These are phyloP conservation scores for Drosophila navojoa DNA, from an alignment of 1,140 invertebrate species.

Conservation along the genomic window DNA sequence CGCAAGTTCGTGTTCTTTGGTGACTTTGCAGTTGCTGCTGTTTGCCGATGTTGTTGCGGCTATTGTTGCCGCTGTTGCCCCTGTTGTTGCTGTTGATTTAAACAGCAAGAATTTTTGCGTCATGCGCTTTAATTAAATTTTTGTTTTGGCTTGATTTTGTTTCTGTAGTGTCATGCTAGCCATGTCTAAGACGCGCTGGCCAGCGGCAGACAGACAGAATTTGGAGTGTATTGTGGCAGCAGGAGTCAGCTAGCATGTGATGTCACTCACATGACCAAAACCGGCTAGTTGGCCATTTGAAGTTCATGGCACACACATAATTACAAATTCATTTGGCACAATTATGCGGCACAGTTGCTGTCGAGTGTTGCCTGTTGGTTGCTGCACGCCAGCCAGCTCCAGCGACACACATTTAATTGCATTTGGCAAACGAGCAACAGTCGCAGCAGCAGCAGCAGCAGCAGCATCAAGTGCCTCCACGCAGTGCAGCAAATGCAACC, in stretches of 20 bases:
- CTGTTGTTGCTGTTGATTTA: slow-evolving; percentile 12
- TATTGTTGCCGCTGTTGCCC: slow-evolving; percentile 14
- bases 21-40: slow-evolving; percentile 35
- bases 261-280: slow-evolving; percentile 44
- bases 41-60: slow-evolving; percentile 15
- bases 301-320: slow-evolving; percentile 70
- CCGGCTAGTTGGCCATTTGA: slow-evolving; percentile 49
- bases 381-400: slow-evolving; percentile 5
- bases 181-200: slow-evolving; percentile 24
- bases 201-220: not conserved
- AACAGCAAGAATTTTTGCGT: slow-evolving; percentile 50
- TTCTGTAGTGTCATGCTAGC: slow-evolving; percentile 70
- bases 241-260: slow-evolving; percentile 32
- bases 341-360: slow-evolving; percentile 77
- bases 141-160: slow-evolving; percentile 49
- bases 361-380: slow-evolving; percentile 23
- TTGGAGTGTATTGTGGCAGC: slow-evolving; percentile 14
- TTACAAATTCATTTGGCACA: slow-evolving; percentile 83
- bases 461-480: slow-evolving; percentile 63
- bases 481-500: slow-evolving; percentile 5
- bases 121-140: slow-evolving; percentile 81
- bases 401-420: slow-evolving; percentile 77
- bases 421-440: slow-evolving; percentile 74
- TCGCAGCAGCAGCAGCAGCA: slow-evolving; percentile 71
- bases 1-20: not conserved